Evolutionary conservation across 2,888 invertebrate species (phyloP), one percentile per base, ranked within the genome.

Genomic region (Amphimallon solstitiale): DNA sequence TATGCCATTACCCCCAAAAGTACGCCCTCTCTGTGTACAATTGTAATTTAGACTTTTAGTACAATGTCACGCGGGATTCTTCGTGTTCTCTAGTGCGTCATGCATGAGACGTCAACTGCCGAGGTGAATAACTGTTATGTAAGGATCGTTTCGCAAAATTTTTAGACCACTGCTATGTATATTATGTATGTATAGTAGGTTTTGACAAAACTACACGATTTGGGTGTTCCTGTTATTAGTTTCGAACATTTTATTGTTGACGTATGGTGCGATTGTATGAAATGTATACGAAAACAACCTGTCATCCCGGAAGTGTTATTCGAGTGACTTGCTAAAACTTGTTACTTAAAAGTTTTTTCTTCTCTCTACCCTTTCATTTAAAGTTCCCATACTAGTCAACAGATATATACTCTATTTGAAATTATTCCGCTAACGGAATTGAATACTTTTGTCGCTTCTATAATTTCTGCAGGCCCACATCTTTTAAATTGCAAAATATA

Each of bases 1-100:
- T 70, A 70, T 72, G 68, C 71, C 70, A 74, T 73, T 72, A 73
- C 68, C 65, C 68, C 68, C 68, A 68, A 68, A 52, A 64, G 45
- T 46, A 46, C 63, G 63, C 68, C 68, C 66, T 46, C 69, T 54
- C 46, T 61, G 63, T 54, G 62, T 66, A 63, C 59, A 63, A 43
- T 51, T 63, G 67, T 63, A 67, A 67, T 67, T 67, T 67, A 63
- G 63, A 59, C 45, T 52, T 54, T 64, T 64, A 29, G 23, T 61
- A 48, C 48, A 37, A 64, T 56, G 56, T 46, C 56, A 48, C 54
- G 43, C 23, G 64, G 23, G 34, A 56, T 45, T 40, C 37, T 61
- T 54, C n/a, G 29, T 56, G 4, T 10, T 23, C 52, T 45, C 29
- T 21, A 43, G 23, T 34, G 6, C 52, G 54, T 40, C 63, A 45